Conservation (phyloP, 2,797 vertebrate genomes). For the Distichodus sexfasciatus region DNA sequence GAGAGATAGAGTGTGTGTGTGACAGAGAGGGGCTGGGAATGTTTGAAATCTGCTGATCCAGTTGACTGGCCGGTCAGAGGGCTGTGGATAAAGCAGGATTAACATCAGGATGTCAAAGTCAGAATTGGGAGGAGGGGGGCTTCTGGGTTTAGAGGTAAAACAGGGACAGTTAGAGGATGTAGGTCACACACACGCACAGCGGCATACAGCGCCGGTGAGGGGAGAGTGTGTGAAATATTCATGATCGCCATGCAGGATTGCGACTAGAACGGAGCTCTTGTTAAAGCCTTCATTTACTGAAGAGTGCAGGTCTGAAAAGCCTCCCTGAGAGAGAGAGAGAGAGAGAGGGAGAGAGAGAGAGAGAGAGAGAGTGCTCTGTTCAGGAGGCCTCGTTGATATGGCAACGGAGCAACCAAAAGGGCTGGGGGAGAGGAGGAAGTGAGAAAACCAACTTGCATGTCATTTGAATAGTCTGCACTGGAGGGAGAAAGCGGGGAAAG, state of each 20-base stretch:
- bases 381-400: conserved; percentile 40
- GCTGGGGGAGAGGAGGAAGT: background rate
- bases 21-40: background rate
- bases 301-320: background rate
- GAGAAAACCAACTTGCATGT: conserved; percentile 31
- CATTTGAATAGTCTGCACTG: conserved; percentile 38
- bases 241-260: background rate
- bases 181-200: conserved; percentile 9
- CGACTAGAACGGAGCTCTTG: background rate
- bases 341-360: no score
- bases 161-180: background rate
- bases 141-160: background rate
- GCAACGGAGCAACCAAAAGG: conserved; percentile 37
- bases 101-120: background rate
- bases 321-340: conserved; percentile 6
- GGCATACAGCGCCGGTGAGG: background rate
- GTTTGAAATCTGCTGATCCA: background rate
- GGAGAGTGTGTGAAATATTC: conserved; percentile 13
- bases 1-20: background rate
- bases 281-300: background rate
- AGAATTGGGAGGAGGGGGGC: background rate
- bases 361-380: no score
- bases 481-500: background rate
- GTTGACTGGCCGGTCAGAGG: conserved; percentile 4
- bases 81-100: conserved; percentile 24